phyloP scores from a whole-genome alignment of 2,113 vertebrate species.

The Aleadryas rufinucha region DNA sequence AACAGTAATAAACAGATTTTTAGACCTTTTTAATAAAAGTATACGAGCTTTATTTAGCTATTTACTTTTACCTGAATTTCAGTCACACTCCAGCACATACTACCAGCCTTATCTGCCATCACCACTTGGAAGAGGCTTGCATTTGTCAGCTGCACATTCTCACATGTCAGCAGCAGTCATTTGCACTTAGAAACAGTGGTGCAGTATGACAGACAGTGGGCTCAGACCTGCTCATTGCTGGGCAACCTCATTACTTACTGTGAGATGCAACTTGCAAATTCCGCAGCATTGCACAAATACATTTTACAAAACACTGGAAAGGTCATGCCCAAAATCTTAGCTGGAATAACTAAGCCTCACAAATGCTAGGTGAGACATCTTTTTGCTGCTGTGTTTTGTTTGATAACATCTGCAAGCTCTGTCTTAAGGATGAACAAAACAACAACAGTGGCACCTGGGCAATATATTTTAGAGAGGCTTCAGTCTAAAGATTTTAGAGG shows the following conservation, averaged over 20 bases:
- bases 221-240: neutral
- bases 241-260: neutral
- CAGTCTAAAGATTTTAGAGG: neutral
- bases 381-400: neutral
- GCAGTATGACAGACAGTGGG: neutral
- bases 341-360: neutral
- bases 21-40: neutral
- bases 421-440: neutral
- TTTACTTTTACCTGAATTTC: neutral
- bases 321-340: neutral
- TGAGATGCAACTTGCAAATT: neutral
- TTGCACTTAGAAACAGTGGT: neutral
- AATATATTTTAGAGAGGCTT: neutral
- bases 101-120: neutral
- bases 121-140: neutral
- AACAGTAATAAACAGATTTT: neutral
- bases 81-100: neutral
- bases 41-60: neutral
- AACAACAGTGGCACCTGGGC: neutral
- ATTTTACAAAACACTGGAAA: neutral
- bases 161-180: neutral
- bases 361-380: neutral
- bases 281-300: neutral
- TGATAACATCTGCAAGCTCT: neutral
- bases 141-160: neutral